Conservation (phyloP, 2,888 invertebrate genomes). For the Tenthredo distinguenda region DNA sequence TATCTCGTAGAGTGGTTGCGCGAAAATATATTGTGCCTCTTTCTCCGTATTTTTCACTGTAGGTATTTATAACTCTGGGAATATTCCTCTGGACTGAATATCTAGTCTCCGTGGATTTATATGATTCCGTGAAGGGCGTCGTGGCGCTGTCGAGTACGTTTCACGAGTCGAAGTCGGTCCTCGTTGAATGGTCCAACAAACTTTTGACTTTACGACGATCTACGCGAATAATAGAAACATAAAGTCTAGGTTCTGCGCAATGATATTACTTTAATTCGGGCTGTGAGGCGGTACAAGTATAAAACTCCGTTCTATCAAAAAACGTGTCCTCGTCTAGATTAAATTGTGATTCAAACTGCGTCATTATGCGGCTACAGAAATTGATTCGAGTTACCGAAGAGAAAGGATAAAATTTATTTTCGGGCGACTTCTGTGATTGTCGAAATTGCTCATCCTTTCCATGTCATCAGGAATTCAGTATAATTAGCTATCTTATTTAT, state of each 20-base stretch:
- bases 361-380: background rate
- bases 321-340: no score
- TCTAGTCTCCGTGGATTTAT: background rate
- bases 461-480: background rate
- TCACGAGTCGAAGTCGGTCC: background rate
- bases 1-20: conserved; percentile 10
- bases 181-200: background rate
- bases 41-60: background rate
- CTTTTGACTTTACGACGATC: background rate
- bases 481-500: background rate
- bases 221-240: background rate
- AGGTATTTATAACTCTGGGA: background rate
- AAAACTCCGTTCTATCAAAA: no score
- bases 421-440: no score
- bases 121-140: background rate
- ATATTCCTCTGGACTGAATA: background rate
- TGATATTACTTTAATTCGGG: background rate
- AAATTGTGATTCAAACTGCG: no score
- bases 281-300: background rate
- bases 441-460: no score
- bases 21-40: background rate
- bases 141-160: background rate
- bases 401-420: no score
- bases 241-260: background rate
- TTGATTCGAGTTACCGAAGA: no score